Evolutionary conservation across 1,140 invertebrate species (phyloP).

Genomic region (Aphelenchoides besseyi): DNA sequence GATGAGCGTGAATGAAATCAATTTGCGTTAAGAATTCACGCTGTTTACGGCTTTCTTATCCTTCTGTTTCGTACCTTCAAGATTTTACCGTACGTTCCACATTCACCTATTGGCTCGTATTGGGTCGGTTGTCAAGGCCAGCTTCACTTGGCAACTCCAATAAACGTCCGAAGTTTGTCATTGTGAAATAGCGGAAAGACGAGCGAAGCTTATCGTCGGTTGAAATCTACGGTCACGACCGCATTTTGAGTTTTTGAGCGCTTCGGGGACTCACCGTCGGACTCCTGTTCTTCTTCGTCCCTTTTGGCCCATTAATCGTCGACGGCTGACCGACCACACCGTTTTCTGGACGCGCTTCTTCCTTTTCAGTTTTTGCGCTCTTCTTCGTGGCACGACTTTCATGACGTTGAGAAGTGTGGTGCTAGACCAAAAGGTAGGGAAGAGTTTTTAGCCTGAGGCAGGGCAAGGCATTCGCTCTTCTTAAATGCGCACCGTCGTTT

Average conservation of each 20-base stretch:
- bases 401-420: no score
- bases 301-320: background rate
- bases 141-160: background rate
- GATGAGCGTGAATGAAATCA: background rate
- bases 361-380: background rate
- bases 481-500: background rate
- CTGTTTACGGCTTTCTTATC: no score
- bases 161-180: background rate
- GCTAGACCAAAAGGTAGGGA: no score
- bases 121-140: no score
- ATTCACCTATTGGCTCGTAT: background rate
- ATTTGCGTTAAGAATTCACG: no score
- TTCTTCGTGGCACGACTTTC: background rate
- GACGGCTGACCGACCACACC: background rate
- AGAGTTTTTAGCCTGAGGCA: no score
- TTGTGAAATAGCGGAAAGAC: background rate
- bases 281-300: no score
- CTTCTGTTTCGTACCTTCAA: background rate
- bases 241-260: background rate
- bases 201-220: background rate
- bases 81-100: background rate
- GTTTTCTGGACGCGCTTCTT: background rate
- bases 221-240: background rate
- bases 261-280: constrained; percentile 1
- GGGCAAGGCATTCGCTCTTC: no score